Base-by-base conservation (phyloP, 2,888 invertebrate genomes). In the Drosophila koepferae region DNA sequence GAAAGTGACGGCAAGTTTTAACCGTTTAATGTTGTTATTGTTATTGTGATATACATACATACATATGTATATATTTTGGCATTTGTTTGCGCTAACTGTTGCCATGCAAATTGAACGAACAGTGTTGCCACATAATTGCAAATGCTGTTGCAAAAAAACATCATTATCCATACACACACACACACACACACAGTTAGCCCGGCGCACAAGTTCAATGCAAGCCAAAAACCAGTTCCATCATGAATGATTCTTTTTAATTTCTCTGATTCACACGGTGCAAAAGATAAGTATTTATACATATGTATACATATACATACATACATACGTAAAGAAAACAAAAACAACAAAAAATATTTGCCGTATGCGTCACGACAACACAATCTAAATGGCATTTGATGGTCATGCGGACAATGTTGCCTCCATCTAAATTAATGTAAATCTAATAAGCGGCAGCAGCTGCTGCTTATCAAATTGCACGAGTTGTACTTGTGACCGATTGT, bases 1-100 rank as follows among this genome's bases (percentile, higher is more conserved):
- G 82, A 82, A 82, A 82, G 85, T 82, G 79, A 78, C 75, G 56
- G 61, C 66, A 63, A 60, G 63, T 64, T 63, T 80, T 70, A 60
- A 59, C 64, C 54, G 53, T 67, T 54, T 65, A 63, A 34, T 65
- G n/a, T 48, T 66, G 38, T 60, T 62, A 38, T 67, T 69, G 46
- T 60, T 72, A 59, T 76, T 72, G 70, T 67, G 63, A 51, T 69
- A 82, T 64, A 28, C 16, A 16, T 31, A n/a, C 4, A 9, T 40
- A 40, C 1, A n/a, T 41, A 41, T 23, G 61, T 74, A 51, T 69
- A 79, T 62, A 67, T 70, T 72, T 72, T 67, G 66, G 72, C 63
- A 66, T 68, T 84, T 78, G 74, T 67, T 74, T 64, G 70, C 58
- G 49, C 66, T 41, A 40, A 23, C 80, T 74, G 83, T 84, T 84